Conservation (phyloP, 2,888 invertebrate genomes). For the Hanleya hanleyi region DNA sequence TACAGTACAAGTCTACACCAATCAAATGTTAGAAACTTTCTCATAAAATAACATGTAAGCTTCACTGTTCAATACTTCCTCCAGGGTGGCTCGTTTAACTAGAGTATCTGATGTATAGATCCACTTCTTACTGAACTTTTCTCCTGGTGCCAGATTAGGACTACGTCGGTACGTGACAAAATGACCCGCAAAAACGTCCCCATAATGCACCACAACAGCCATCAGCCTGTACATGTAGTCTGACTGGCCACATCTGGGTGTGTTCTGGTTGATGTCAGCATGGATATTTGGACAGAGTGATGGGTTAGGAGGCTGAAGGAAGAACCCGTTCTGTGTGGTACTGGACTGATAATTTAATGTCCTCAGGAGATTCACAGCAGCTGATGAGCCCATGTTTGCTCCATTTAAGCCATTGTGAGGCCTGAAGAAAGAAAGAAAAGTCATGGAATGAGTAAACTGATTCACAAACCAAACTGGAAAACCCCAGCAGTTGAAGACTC, state of each 20-base stretch:
- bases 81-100: constrained; percentile 86
- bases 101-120: constrained; percentile 90
- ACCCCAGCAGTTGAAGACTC: too few species aligned
- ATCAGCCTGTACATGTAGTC: constrained; percentile 83
- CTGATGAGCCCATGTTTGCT: constrained; percentile 37
- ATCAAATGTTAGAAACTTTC: too few species aligned
- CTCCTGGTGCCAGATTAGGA: constrained; percentile 59
- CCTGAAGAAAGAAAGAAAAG: too few species aligned
- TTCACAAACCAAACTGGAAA: too few species aligned
- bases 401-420: too few species aligned
- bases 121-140: constrained; percentile 79
- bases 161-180: constrained; percentile 92
- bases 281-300: constrained; percentile 22
- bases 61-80: constrained; percentile 87
- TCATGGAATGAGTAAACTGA: too few species aligned
- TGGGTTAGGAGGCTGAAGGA: constrained; percentile 34
- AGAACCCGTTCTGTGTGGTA: constrained; percentile 58
- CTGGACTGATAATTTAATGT: constrained; percentile 68
- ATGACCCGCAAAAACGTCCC: constrained; percentile 92
- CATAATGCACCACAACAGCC: constrained; percentile 92
- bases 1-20: too few species aligned
- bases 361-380: constrained; percentile 65
- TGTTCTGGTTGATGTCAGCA: constrained; percentile 48
- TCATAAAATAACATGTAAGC: constrained; percentile 97
- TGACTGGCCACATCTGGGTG: constrained; percentile 33